These are phyloP conservation scores for Melieria crassipennis DNA, from an alignment of 2,888 invertebrate species.

Conservation along the genomic window DNA sequence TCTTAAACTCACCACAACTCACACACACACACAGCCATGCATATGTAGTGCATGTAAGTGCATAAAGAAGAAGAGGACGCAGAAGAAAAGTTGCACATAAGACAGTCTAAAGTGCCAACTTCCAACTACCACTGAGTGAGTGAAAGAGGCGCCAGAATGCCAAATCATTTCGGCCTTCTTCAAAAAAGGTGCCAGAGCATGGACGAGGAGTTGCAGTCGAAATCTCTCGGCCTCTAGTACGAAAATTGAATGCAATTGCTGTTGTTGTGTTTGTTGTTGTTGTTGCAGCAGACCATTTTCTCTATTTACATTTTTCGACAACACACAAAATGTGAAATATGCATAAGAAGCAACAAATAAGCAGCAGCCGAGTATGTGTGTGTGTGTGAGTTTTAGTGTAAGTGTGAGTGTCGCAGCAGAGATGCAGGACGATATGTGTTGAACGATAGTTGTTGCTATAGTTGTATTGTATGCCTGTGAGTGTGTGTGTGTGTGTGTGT, in stretches of 20 bases:
- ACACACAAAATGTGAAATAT: background rate
- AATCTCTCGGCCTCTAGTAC: slow-evolving; percentile 5
- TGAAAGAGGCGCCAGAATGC: no score
- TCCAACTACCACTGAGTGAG: no score
- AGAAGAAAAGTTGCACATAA: background rate
- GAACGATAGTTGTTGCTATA: no score
- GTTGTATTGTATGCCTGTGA: background rate
- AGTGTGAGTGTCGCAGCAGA: background rate
- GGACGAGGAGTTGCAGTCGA: no score
- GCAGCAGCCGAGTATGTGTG: background rate
- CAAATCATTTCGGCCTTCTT: no score
- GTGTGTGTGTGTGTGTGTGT: background rate
- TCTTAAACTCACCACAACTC: background rate
- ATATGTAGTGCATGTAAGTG: slow-evolving; percentile 12
- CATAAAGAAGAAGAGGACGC: slow-evolving; percentile 23
- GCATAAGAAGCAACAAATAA: background rate
- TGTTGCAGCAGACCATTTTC: slow-evolving; percentile 16
- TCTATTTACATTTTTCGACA: slow-evolving; percentile 29
- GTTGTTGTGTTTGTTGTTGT: background rate
- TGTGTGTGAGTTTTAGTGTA: background rate
- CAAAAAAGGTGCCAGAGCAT: no score
- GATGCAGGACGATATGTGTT: no score
- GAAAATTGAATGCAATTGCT: slow-evolving; percentile 28
- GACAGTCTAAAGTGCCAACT: no score
- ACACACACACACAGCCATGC: background rate